These are phyloP conservation scores for Drosophila repletoides DNA, from an alignment of 1,140 invertebrate genomes.

Conservation along the genomic window DNA sequence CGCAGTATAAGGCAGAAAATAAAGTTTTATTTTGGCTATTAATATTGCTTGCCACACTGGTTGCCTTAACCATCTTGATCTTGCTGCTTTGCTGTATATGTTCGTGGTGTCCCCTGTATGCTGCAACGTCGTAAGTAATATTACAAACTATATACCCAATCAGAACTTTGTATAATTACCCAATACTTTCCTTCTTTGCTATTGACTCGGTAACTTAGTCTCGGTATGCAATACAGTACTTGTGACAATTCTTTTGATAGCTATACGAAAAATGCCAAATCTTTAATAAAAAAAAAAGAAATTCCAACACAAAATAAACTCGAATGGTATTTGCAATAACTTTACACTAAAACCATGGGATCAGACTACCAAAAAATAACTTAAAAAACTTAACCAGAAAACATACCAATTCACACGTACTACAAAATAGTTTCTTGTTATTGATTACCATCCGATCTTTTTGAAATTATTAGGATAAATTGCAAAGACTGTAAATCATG, in stretches of 20 bases:
- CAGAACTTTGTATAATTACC: not conserved
- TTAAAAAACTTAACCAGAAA: no score
- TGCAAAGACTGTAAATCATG: no score
- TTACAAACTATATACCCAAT: not conserved
- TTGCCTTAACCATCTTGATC: conserved; percentile 87
- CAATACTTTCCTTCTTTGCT: conserved; percentile 18
- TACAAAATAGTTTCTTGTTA: no score
- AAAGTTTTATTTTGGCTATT: conserved; percentile 89
- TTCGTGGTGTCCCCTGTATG: conserved; percentile 90
- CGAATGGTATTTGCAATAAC: not conserved
- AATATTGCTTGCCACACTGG: conserved; percentile 88
- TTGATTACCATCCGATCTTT: no score
- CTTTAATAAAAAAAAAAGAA: conserved; percentile 1
- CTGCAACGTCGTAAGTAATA: conserved; percentile 86
- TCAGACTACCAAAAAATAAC: no score
- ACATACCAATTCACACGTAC: no score
- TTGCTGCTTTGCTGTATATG: conserved; percentile 91
- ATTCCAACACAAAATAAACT: not conserved
- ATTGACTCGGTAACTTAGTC: conserved; percentile 51
- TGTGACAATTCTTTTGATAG: not conserved
- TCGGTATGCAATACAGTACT: conserved; percentile 7
- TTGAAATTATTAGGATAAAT: no score
- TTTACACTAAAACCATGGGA: no score
- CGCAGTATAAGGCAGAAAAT: conserved; percentile 88
- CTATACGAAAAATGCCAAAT: conserved; percentile 30